These are phyloP conservation scores for Callorhinus ursinus DNA, from an alignment of 2,113 vertebrate species.

Conservation along the genomic window DNA sequence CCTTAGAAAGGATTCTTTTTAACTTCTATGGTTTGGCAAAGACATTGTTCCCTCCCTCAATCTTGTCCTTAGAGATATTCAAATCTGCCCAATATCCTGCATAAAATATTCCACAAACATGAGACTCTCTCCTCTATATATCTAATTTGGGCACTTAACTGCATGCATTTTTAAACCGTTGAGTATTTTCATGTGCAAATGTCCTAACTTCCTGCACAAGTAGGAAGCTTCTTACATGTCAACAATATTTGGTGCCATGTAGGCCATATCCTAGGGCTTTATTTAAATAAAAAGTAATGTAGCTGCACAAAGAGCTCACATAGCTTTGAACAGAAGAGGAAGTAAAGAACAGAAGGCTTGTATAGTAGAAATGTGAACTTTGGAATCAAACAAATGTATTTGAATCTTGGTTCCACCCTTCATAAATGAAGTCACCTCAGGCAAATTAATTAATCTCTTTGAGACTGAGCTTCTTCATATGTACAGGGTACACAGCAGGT, in stretches of 20 bases:
- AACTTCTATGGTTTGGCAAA: background rate
- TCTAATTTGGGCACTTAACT: background rate
- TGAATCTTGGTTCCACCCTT: constrained; percentile 58
- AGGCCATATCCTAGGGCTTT: background rate
- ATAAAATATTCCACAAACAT: background rate
- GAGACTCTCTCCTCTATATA: background rate
- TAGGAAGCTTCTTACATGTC: background rate
- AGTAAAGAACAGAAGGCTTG: constrained; percentile 23
- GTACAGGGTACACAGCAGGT: background rate
- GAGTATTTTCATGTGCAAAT: background rate
- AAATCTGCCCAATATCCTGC: background rate
- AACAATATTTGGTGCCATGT: background rate
- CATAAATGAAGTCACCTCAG: constrained; percentile 20
- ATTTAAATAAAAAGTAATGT: constrained; percentile 19
- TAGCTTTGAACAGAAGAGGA: background rate
- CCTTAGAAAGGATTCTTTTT: background rate
- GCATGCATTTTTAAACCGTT: background rate
- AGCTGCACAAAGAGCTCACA: background rate
- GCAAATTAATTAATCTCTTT: constrained; percentile 39
- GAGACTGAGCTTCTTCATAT: background rate
- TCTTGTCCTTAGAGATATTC: background rate
- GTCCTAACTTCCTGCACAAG: background rate
- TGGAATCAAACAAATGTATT: constrained; percentile 65
- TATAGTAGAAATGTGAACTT: constrained; percentile 47
- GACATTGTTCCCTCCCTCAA: background rate